Evolutionary conservation across 1,140 invertebrate genomes (phyloP).

Genomic region (Papilio polyxenes): DNA sequence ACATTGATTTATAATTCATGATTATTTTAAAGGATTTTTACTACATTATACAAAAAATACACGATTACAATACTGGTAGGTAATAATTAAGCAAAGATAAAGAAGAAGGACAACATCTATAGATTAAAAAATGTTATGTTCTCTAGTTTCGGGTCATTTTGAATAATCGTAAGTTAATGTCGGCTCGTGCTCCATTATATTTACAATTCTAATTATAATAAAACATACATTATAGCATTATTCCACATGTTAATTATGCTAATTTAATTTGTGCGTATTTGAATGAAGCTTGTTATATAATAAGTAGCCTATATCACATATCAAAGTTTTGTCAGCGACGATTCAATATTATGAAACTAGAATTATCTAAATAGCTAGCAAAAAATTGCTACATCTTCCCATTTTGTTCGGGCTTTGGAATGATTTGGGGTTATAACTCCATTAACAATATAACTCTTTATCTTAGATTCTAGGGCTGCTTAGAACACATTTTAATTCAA

Average conservation of each 20-base stretch:
- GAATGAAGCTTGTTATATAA: not conserved
- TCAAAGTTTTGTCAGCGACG: too few relatives aligned
- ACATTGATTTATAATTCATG: too few relatives aligned
- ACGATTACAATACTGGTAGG: not conserved
- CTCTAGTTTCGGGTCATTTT: not conserved
- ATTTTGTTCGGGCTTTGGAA: too few relatives aligned
- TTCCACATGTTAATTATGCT: not conserved
- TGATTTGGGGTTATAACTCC: too few relatives aligned
- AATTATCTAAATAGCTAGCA: too few relatives aligned
- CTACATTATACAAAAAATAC: too few relatives aligned
- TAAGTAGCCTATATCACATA: not conserved
- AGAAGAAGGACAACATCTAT: not conserved
- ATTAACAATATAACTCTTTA: too few relatives aligned
- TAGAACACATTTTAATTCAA: too few relatives aligned
- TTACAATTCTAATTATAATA: slow-evolving; percentile 11
- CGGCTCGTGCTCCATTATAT: not conserved
- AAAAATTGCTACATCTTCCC: too few relatives aligned
- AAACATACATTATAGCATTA: not conserved
- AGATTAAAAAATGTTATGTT: not conserved
- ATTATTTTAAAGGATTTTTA: too few relatives aligned
- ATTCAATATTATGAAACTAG: too few relatives aligned
- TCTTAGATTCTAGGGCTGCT: too few relatives aligned
- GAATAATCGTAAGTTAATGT: not conserved
- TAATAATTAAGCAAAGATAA: not conserved
- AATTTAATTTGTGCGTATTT: not conserved